Conservation (phyloP, 1,140 invertebrate genomes). For the Protaetia brevitarsis region DNA sequence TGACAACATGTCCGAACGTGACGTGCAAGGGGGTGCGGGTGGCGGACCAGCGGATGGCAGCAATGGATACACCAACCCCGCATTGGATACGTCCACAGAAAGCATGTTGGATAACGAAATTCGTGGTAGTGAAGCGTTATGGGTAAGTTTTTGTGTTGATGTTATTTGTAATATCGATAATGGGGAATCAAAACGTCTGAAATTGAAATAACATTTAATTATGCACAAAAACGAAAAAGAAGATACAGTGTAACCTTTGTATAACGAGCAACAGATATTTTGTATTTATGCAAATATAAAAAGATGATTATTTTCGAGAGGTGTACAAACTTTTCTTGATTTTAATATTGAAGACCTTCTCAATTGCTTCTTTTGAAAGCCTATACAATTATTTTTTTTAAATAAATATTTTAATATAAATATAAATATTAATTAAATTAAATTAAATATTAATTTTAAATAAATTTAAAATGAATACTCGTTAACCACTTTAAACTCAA, state of each 20-base stretch:
- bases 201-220: not conserved
- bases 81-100: not conserved
- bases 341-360: too few relatives aligned
- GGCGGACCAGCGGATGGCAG: not conserved
- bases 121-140: conserved; percentile 14
- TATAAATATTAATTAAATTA: too few relatives aligned
- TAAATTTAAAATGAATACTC: too few relatives aligned
- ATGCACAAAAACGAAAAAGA: not conserved
- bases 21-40: conserved; percentile 10
- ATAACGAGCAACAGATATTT: not conserved
- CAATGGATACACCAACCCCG: conserved; percentile 4
- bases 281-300: not conserved
- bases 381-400: too few relatives aligned
- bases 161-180: not conserved
- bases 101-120: conserved; percentile 8
- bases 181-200: not conserved
- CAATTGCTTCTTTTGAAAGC: too few relatives aligned
- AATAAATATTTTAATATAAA: too few relatives aligned
- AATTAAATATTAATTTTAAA: too few relatives aligned
- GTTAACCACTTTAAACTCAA: too few relatives aligned
- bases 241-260: not conserved
- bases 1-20: conserved; percentile 22
- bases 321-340: not conserved
- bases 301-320: not conserved
- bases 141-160: not conserved